A percentile compares a stretch with the other conserved stretches of the same genome.
These are phyloP conservation scores for Coendou prehensilis DNA, from an alignment of 2,797 vertebrate species.

Conservation along the genomic window DNA sequence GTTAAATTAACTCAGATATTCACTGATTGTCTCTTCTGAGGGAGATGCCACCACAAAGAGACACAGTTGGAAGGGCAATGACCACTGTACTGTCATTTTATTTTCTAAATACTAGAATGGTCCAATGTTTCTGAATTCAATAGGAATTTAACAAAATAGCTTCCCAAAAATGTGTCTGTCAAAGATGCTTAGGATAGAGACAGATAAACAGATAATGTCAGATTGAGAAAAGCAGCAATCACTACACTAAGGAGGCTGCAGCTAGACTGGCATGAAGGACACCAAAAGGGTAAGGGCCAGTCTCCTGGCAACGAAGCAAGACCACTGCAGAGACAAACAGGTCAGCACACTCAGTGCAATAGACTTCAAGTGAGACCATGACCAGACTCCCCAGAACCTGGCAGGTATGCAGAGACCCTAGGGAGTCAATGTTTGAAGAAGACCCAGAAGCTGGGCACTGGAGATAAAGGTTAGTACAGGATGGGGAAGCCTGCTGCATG, in stretches of 20 bases:
- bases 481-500: background rate
- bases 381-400: background rate
- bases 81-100: slow-evolving; percentile 25
- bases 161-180: background rate
- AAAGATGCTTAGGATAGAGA: slow-evolving; percentile 44
- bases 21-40: background rate
- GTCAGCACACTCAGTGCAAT: background rate
- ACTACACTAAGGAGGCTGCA: background rate
- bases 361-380: slow-evolving; percentile 14
- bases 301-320: slow-evolving; percentile 64
- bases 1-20: slow-evolving; percentile 34
- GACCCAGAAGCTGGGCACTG: background rate
- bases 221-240: background rate
- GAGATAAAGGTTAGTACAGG: background rate
- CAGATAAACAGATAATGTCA: background rate
- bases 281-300: background rate
- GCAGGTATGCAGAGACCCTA: background rate
- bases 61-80: background rate
- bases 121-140: slow-evolving; percentile 46
- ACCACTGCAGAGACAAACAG: slow-evolving; percentile 37
- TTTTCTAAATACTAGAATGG: slow-evolving; percentile 17
- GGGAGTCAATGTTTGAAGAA: background rate
- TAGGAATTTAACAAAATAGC: slow-evolving; percentile 34
- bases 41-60: background rate
- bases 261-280: background rate